These are phyloP conservation scores for Anisognathus igniventris DNA, from an alignment of 2,797 vertebrate species.

Conservation along the genomic window DNA sequence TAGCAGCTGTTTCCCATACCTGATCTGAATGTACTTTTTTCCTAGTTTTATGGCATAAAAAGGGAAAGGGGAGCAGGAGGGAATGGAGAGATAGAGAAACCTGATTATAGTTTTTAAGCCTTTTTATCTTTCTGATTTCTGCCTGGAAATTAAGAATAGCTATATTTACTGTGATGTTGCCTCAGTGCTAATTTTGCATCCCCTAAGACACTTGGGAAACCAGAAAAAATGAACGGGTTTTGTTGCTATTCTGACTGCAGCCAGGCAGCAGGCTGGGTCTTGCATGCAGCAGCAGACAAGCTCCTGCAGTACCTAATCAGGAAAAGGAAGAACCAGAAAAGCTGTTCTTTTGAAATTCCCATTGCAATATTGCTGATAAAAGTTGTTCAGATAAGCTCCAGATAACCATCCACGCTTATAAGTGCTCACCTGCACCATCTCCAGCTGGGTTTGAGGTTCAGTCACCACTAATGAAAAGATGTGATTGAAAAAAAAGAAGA, in stretches of 20 bases:
- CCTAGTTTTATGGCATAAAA: neutral
- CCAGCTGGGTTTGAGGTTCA: slow-evolving; percentile 44
- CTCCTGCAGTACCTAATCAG: neutral
- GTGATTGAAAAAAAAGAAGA: slow-evolving; percentile 26
- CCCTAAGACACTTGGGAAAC: neutral
- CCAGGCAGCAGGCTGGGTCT: neutral
- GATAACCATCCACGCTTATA: slow-evolving; percentile 35
- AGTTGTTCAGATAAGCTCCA: slow-evolving; percentile 44
- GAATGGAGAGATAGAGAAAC: neutral
- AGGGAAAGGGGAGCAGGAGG: accelerated
- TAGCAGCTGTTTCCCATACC: neutral
- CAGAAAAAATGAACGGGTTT: neutral
- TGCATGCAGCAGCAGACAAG: neutral
- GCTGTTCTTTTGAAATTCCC: slow-evolving; percentile 4
- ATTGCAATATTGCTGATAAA: slow-evolving; percentile 7
- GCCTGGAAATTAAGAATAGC: neutral
- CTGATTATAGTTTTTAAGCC: neutral
- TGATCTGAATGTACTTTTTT: neutral
- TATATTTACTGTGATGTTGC: neutral
- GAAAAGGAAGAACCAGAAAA: neutral
- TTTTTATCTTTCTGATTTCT: neutral
- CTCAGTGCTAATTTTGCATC: neutral
- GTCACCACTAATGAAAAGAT: slow-evolving; percentile 48
- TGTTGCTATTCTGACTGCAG: neutral
- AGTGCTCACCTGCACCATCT: slow-evolving; percentile 44